These are phyloP conservation scores for Itoplectis maculator DNA, from an alignment of 2,888 invertebrate genomes.

Conservation along the genomic window DNA sequence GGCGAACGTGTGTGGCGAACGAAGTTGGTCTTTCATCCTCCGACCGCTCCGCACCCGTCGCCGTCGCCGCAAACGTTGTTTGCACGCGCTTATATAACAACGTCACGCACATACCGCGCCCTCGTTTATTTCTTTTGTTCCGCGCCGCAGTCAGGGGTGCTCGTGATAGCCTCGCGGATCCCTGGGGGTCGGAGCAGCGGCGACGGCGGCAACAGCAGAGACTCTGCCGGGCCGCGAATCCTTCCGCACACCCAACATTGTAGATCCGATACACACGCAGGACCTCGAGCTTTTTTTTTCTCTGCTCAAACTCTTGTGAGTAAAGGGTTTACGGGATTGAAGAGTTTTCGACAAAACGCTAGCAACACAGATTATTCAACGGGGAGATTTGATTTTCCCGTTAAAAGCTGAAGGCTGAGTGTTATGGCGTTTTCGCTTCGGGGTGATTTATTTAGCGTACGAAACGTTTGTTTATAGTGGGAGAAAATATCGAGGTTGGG, in stretches of 20 bases:
- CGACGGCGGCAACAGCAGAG: background rate
- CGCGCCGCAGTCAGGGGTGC: constrained; percentile 80
- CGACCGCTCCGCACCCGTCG: constrained; percentile 17
- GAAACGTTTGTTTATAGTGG: too few relatives aligned
- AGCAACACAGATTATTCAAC: too few relatives aligned
- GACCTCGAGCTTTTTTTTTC: background rate
- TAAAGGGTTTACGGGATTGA: constrained; percentile 12
- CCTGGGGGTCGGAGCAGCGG: constrained; percentile 17
- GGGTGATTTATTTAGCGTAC: too few relatives aligned
- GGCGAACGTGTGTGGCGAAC: constrained; percentile 32
- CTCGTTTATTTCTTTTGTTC: constrained; percentile 84
- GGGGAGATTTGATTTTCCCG: too few relatives aligned
- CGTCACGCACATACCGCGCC: constrained; percentile 82
- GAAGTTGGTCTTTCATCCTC: constrained; percentile 36
- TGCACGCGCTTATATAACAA: constrained; percentile 82
- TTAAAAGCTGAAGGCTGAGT: too few relatives aligned
- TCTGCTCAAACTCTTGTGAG: background rate
- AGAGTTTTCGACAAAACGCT: constrained; percentile 5
- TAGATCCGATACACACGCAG: background rate
- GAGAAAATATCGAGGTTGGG: too few relatives aligned
- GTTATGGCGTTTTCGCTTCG: too few relatives aligned
- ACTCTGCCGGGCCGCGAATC: constrained; percentile 28
- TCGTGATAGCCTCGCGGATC: constrained; percentile 63
- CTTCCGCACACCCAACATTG: constrained; percentile 7
- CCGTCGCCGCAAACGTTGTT: constrained; percentile 73